A percentile compares a stretch with the other conserved stretches of the same genome.
Conservation (phyloP, 2,888 invertebrate species). For the Chaitophorus viminalis region DNA sequence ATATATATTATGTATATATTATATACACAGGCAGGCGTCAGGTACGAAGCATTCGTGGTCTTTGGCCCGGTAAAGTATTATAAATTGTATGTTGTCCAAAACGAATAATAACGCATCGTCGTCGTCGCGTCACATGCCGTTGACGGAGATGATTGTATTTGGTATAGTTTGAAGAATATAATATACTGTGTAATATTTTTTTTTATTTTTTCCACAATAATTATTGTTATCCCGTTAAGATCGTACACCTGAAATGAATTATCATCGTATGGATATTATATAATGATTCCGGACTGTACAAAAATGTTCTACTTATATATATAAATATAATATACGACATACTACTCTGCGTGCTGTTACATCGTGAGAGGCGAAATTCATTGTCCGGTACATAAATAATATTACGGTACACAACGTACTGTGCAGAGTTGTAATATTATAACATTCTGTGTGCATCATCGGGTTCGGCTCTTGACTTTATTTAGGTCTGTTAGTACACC, state of each 20-base stretch:
- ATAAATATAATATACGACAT: too few species aligned
- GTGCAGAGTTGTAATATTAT: not conserved
- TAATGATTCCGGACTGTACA: not conserved
- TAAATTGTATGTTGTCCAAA: not conserved
- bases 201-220: not conserved
- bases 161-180: not conserved
- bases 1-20: not conserved
- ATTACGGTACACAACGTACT: not conserved
- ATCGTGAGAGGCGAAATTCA: not conserved
- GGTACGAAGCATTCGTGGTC: not conserved
- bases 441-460: not conserved
- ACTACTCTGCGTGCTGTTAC: not conserved
- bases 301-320: not conserved
- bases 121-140: not conserved
- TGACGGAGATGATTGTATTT: not conserved
- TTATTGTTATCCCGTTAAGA: conserved; percentile 6
- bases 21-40: not conserved
- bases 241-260: conserved; percentile 4
- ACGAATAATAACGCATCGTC: not conserved
- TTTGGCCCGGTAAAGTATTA: not conserved
- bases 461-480: conserved; percentile 12
- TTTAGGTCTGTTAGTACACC: not conserved
- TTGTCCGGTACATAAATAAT: not conserved
- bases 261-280: not conserved
- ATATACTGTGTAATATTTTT: too few species aligned